A percentile compares a stretch with the other conserved stretches of the same genome.
Conservation (phyloP, 1,140 invertebrate genomes). For the Drosophila pandora region DNA sequence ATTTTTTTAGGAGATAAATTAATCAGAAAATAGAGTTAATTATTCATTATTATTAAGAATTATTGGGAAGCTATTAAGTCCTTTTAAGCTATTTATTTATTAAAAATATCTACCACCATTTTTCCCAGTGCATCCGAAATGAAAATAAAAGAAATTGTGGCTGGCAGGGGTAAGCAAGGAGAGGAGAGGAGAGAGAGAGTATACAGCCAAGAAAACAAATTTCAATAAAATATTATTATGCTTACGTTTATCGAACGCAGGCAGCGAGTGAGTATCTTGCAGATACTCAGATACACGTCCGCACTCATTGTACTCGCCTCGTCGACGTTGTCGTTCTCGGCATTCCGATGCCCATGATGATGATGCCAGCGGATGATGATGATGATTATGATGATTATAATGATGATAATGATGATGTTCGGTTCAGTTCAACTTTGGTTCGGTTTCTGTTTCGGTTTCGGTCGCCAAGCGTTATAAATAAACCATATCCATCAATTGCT, state of each 20-base stretch:
- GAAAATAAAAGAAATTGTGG: slow-evolving; percentile 26
- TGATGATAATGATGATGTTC: slow-evolving; percentile 30
- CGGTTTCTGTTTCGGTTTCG: slow-evolving; percentile 61
- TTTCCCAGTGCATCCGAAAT: slow-evolving; percentile 26
- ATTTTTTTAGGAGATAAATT: too few relatives aligned
- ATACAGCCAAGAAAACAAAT: slow-evolving; percentile 74
- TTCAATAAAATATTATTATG: slow-evolving; percentile 83
- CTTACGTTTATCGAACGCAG: slow-evolving; percentile 76
- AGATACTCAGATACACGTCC: slow-evolving; percentile 62
- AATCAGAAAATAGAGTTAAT: too few relatives aligned
- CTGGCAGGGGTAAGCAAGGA: background rate
- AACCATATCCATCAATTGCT: slow-evolving; percentile 82
- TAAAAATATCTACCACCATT: background rate
- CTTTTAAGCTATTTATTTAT: too few relatives aligned
- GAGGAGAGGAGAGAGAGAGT: slow-evolving; percentile 29
- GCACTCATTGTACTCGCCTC: slow-evolving; percentile 43
- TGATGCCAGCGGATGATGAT: slow-evolving; percentile 16
- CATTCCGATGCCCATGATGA: slow-evolving; percentile 37
- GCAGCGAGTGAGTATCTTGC: slow-evolving; percentile 64
- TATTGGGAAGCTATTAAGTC: background rate
- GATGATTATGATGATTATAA: slow-evolving; percentile 17
- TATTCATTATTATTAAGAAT: too few relatives aligned
- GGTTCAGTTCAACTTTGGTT: slow-evolving; percentile 41
- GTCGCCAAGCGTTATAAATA: slow-evolving; percentile 82
- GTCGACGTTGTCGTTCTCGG: slow-evolving; percentile 30